A percentile compares a stretch with the other conserved stretches of the same genome.
phyloP scores from a whole-genome alignment of 2,113 vertebrate species.

The Cebus imitator region DNA sequence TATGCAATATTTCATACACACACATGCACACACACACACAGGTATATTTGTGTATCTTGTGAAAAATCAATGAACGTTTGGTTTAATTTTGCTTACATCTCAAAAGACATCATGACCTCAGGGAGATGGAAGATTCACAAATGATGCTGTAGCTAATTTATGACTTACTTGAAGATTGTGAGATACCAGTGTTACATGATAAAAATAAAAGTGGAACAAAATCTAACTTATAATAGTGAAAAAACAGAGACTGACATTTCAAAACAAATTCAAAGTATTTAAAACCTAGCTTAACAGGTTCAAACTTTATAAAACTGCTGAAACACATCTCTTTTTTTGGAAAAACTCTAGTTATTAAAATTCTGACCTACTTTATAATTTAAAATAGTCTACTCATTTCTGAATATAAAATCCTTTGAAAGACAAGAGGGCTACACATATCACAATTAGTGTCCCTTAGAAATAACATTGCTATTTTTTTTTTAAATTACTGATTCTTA shows the following conservation, averaged over 20 bases:
- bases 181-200: neutral
- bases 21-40: no score
- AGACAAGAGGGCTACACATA: neutral
- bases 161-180: neutral
- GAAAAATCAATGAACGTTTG: neutral
- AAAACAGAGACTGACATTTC: neutral
- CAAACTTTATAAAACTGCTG: neutral
- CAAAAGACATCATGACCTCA: neutral
- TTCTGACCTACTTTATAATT: conserved; percentile 6
- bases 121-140: neutral
- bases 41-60: neutral
- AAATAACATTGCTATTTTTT: neutral
- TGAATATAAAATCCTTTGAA: conserved; percentile 16
- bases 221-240: neutral
- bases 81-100: neutral
- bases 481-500: neutral
- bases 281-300: neutral
- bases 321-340: neutral
- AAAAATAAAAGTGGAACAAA: neutral
- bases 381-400: neutral
- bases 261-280: neutral
- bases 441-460: neutral
- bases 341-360: neutral
- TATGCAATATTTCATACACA: neutral
- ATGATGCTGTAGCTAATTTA: neutral